These are phyloP conservation scores for Acanthaster planci DNA, from an alignment of 35 echinoderm and acorn worm genomes.

Conservation along the genomic window DNA sequence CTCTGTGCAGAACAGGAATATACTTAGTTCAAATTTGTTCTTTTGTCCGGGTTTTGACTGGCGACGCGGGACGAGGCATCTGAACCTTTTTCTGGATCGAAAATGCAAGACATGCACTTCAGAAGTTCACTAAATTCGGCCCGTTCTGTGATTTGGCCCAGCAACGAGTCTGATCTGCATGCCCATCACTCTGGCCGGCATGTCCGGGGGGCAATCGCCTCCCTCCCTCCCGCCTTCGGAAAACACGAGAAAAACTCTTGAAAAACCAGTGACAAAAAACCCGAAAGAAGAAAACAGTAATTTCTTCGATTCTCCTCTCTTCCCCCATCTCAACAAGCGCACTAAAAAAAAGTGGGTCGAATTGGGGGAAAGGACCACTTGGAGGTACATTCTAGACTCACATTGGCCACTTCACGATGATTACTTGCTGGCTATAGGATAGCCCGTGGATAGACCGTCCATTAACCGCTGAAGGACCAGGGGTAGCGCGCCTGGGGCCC, in stretches of 20 bases:
- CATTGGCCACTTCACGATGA: background rate
- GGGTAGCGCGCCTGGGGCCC: background rate
- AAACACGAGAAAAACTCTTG: background rate
- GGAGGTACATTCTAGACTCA: background rate
- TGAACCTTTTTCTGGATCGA: too few relatives aligned
- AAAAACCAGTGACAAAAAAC: constrained; percentile 8
- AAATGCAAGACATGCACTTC: too few relatives aligned
- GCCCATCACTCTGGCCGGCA: constrained; percentile 1
- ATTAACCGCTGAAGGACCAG: constrained; percentile 20
- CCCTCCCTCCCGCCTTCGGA: background rate
- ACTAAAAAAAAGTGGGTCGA: constrained; percentile 18
- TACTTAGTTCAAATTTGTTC: too few relatives aligned
- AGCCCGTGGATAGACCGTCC: constrained; percentile 26
- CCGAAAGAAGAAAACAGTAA: background rate
- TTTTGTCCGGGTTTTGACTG: too few relatives aligned
- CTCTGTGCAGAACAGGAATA: too few relatives aligned
- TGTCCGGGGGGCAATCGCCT: background rate
- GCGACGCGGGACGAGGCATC: too few relatives aligned
- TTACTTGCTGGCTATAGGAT: background rate
- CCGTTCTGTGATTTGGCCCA: background rate
- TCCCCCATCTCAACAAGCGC: background rate
- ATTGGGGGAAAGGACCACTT: background rate
- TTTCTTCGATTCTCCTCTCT: constrained; percentile 10
- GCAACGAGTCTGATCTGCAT: background rate
- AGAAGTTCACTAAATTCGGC: too few relatives aligned